These are phyloP conservation scores for Erpetoichthys calabaricus DNA, from an alignment of 2,797 vertebrate species.

Conservation along the genomic window DNA sequence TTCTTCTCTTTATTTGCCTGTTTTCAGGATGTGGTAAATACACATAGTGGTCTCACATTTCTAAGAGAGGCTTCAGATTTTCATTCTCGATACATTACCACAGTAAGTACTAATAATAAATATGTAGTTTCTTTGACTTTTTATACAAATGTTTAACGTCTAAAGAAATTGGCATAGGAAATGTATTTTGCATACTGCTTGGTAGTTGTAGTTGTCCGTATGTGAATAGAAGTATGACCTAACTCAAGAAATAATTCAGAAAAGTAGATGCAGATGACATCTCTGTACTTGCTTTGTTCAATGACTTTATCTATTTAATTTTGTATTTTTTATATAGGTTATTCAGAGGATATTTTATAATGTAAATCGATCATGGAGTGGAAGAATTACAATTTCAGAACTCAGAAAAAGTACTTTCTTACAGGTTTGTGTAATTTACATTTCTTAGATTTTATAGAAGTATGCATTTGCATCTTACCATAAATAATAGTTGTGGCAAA, in stretches of 20 bases:
- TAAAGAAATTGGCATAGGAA: no score
- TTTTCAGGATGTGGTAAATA: conserved; percentile 83
- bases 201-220: no score
- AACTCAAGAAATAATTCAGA: no score
- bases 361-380: conserved; percentile 87
- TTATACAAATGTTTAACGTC: neutral
- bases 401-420: conserved; percentile 85
- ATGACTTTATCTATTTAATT: neutral
- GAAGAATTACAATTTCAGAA: conserved; percentile 72
- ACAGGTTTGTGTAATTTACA: conserved; percentile 46
- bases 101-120: conserved; percentile 48
- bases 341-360: conserved; percentile 92
- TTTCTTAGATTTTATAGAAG: neutral
- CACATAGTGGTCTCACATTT: conserved; percentile 77
- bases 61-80: conserved; percentile 88
- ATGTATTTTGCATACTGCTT: no score
- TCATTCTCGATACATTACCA: conserved; percentile 93
- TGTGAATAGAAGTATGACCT: no score
- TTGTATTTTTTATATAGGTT: conserved; percentile 50
- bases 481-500: no score
- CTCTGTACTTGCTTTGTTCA: no score
- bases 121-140: neutral
- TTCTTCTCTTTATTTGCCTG: neutral
- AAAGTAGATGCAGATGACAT: no score
- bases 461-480: no score